Evolutionary conservation across 2,113 vertebrate genomes (phyloP).

Genomic region (Bettongia penicillata): DNA sequence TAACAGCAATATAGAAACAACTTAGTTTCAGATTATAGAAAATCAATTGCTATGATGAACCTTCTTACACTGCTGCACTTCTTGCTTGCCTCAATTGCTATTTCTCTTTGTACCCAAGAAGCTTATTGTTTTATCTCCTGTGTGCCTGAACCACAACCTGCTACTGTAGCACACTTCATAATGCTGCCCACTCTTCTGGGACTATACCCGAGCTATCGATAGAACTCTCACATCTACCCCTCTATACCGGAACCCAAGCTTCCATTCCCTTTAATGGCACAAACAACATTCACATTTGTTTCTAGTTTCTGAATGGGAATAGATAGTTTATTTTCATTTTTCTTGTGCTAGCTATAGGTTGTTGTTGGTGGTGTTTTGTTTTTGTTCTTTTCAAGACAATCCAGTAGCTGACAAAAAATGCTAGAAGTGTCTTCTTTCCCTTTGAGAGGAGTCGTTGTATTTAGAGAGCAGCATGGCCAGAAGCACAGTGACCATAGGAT

Average conservation of each 20-base stretch:
- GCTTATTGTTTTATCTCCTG: background rate
- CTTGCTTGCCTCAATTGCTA: background rate
- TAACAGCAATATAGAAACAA: background rate
- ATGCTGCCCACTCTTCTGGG: too few relatives aligned
- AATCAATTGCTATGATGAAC: background rate
- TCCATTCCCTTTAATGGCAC: background rate
- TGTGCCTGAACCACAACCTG: too few relatives aligned
- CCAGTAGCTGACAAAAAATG: background rate
- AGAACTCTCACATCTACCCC: background rate
- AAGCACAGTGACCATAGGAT: too few relatives aligned
- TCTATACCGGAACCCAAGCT: background rate
- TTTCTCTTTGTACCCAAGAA: background rate
- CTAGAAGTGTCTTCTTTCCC: background rate
- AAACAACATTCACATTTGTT: too few relatives aligned
- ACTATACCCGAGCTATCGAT: background rate
- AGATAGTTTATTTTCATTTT: background rate
- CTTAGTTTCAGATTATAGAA: background rate
- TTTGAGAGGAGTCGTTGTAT: background rate
- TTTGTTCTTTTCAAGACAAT: background rate
- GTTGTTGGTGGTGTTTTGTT: too few relatives aligned
- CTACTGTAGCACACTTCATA: too few relatives aligned
- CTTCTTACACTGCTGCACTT: background rate
- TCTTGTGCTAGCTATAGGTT: background rate
- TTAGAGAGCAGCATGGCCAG: background rate
- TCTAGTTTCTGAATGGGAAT: background rate